Evolutionary conservation across 2,797 vertebrate genomes (phyloP).

Genomic region (Telmatherina bonti): DNA sequence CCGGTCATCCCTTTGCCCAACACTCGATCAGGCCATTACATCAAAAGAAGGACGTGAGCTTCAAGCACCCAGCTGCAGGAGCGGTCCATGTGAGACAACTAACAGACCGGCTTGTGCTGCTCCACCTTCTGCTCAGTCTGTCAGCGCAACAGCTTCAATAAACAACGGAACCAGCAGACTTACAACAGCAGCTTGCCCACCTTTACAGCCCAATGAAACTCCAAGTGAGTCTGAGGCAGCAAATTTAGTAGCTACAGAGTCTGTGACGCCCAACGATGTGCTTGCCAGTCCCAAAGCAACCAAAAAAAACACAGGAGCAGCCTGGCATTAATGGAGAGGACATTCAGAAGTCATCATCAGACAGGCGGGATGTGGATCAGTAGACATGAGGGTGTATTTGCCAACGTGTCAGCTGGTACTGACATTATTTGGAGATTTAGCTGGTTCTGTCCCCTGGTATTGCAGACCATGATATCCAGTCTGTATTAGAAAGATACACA

Average conservation of each 20-base stretch:
- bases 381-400: conserved; percentile 1
- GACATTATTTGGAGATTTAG: neutral
- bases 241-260: neutral
- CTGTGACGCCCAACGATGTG: neutral
- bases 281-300: conserved; percentile 5
- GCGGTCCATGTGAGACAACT: neutral
- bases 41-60: conserved; percentile 13
- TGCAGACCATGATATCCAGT: neutral
- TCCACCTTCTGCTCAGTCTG: neutral
- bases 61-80: neutral
- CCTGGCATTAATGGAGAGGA: conserved; percentile 7
- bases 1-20: neutral
- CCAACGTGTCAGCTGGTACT: conserved; percentile 3
- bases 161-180: neutral
- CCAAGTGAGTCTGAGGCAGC: neutral
- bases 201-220: conserved; percentile 9
- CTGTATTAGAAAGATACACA: neutral
- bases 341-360: conserved; percentile 16
- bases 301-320: conserved; percentile 1
- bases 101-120: neutral
- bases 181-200: neutral
- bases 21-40: neutral
- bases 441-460: neutral
- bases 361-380: conserved; percentile 12
- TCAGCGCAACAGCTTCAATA: neutral